Evolutionary conservation across 1,140 invertebrate genomes (phyloP).

Genomic region (Leptinotarsa texana): DNA sequence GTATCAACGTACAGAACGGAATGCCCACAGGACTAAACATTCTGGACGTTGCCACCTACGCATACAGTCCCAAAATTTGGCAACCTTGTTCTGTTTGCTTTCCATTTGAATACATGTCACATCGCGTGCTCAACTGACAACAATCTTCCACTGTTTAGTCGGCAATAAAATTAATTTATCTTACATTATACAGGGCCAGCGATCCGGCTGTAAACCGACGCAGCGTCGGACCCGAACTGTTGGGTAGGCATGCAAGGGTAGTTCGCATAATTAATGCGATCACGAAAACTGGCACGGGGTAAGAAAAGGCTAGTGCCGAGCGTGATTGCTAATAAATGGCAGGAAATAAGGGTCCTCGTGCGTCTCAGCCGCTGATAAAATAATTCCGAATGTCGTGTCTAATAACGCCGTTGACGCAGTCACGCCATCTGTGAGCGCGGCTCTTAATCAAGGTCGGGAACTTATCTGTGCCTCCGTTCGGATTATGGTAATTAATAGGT

Average conservation of each 20-base stretch:
- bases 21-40: too few relatives aligned
- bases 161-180: slow-evolving; percentile 58
- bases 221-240: slow-evolving; percentile 28
- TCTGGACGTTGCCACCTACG: too few relatives aligned
- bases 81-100: slow-evolving; percentile 12
- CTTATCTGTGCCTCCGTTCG: not conserved
- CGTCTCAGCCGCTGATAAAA: slow-evolving; percentile 55
- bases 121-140: slow-evolving; percentile 53
- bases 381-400: slow-evolving; percentile 56
- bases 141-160: slow-evolving; percentile 56
- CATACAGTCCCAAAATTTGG: not conserved
- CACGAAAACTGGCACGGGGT: slow-evolving; percentile 54
- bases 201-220: slow-evolving; percentile 49
- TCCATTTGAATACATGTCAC: slow-evolving; percentile 49
- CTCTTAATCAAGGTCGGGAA: slow-evolving; percentile 48
- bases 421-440: slow-evolving; percentile 47
- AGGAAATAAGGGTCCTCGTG: slow-evolving; percentile 57
- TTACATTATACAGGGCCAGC: slow-evolving; percentile 50
- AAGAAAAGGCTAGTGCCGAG: slow-evolving; percentile 53
- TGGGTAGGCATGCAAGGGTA: slow-evolving; percentile 47
- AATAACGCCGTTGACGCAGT: slow-evolving; percentile 50
- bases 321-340: slow-evolving; percentile 56
- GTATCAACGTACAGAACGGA: too few relatives aligned
- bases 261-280: slow-evolving; percentile 54
- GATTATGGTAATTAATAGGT: not conserved